Conservation (phyloP, 2,113 vertebrate species). For the Perccottus glenii region DNA sequence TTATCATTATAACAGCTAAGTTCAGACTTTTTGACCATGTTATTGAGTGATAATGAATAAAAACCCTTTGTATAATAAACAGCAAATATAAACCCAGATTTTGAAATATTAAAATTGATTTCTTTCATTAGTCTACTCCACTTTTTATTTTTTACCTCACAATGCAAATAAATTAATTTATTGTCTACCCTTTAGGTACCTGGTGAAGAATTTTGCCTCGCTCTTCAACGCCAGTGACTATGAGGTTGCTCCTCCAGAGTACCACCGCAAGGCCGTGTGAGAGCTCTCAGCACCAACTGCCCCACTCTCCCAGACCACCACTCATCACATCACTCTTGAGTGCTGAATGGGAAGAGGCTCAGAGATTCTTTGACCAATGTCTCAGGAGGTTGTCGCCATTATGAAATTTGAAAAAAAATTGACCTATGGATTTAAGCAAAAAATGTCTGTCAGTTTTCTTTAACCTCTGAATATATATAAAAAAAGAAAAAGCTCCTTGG, state of each 20-base stretch:
- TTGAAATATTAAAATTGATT: too few species aligned
- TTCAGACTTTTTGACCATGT: too few species aligned
- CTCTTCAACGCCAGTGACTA: slow-evolving; percentile 92
- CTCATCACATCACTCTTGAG: slow-evolving; percentile 26
- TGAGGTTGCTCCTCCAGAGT: slow-evolving; percentile 94
- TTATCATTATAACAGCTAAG: too few species aligned
- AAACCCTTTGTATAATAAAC: background rate
- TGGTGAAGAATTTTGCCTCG: slow-evolving; percentile 90
- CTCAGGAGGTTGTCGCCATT: slow-evolving; percentile 35
- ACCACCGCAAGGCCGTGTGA: slow-evolving; percentile 93
- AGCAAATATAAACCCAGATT: too few species aligned
- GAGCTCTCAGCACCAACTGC: background rate
- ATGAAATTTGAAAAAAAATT: background rate
- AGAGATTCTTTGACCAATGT: slow-evolving; percentile 13
- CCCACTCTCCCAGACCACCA: slow-evolving; percentile 25
- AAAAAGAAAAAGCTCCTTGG: slow-evolving; percentile 25
- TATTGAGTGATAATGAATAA: too few species aligned
- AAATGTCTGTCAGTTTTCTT: slow-evolving; percentile 17
- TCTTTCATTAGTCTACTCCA: too few species aligned
- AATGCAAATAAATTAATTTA: too few species aligned
- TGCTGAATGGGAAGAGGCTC: slow-evolving; percentile 31
- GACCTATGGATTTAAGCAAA: slow-evolving; percentile 9
- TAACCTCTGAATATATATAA: slow-evolving; percentile 19
- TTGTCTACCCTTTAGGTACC: slow-evolving; percentile 78
- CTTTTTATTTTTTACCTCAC: background rate